Evolutionary conservation across 2,797 vertebrate genomes (phyloP), one percentile per base, ranked within the genome.

Genomic region (Pachyuromys duprasi): DNA sequence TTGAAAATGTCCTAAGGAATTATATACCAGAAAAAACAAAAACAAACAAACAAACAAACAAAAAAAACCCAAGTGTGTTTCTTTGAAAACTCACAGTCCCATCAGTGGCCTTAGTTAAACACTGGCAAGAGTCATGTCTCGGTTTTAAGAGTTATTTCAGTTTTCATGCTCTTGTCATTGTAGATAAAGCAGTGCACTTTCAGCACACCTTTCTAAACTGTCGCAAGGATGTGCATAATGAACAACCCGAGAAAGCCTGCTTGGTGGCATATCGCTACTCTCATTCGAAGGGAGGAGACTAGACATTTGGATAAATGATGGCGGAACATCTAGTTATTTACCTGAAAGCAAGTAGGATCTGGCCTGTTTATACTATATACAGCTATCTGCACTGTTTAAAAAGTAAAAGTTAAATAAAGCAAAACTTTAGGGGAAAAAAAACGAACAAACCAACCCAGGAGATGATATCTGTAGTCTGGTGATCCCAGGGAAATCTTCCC

Each of bases 1-100:
- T 76, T 74, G 82, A 88, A 93, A 81, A 42, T 11, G 42, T 57
- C 95, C 90, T 75, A 93, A 93, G 36, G 78, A 81, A 84, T 95
- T 91, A 33, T 75, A 28, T 63, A 2, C 65, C 74, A 91, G 55
- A 62, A 62, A 9, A 7, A 22, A 26, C 14, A 69, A 84, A 42
- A n/a, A 76, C 67, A 72, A n/a, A n/a, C 65, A 67, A 28, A 67
- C 28, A 67, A 3, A 70, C 3, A 20, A 75, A 75, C 5, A 14
- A 45, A 17, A 57, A 57, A 57, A 57, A 18, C 80, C 86, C 45
- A 92, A 91, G 90, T 79, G 9, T 83, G 11, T 93, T 95, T 87
- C 39, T 93, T 42, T 96, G 87, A 87, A 91, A 95, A 94, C 20
- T 91, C 70, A 75, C 26, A 72, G 8, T 14, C 28, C 11, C 4